A percentile compares a stretch with the other conserved stretches of the same genome.
These are phyloP conservation scores for Hiodon alosoides DNA, from an alignment of 2,113 vertebrate species.

Conservation along the genomic window DNA sequence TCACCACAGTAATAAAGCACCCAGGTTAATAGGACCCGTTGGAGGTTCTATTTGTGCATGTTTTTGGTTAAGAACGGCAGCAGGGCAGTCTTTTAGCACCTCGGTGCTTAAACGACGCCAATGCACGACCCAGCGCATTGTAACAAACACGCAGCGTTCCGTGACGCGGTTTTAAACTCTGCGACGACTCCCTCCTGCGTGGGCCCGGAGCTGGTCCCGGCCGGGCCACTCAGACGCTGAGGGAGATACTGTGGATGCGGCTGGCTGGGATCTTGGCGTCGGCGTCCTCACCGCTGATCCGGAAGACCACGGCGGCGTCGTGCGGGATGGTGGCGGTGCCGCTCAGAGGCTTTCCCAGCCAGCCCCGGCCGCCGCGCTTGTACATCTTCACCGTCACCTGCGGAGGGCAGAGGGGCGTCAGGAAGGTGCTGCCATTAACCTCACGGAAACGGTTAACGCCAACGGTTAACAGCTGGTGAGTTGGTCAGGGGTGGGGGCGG, in stretches of 20 bases:
- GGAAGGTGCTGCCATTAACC: neutral
- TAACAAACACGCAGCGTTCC: neutral
- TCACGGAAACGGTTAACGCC: too few relatives aligned
- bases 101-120: too few relatives aligned
- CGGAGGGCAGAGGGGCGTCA: neutral
- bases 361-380: slow-evolving; percentile 56
- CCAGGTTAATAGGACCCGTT: too few relatives aligned
- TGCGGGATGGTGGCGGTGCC: slow-evolving; percentile 61
- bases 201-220: neutral
- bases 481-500: neutral
- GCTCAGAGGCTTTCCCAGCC: slow-evolving; percentile 56
- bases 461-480: too few relatives aligned
- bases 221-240: slow-evolving; percentile 50
- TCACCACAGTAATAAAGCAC: too few relatives aligned
- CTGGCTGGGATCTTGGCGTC: slow-evolving; percentile 53
- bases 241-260: slow-evolving; percentile 56
- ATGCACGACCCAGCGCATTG: too few relatives aligned
- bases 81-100: too few relatives aligned
- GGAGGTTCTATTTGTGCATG: neutral
- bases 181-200: neutral
- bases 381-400: slow-evolving; percentile 66
- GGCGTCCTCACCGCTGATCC: slow-evolving; percentile 51
- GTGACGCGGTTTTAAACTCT: neutral
- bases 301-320: slow-evolving; percentile 58
- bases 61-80: neutral